Evolutionary conservation across 2,888 invertebrate genomes (phyloP).

Genomic region (Acleris laterana): DNA sequence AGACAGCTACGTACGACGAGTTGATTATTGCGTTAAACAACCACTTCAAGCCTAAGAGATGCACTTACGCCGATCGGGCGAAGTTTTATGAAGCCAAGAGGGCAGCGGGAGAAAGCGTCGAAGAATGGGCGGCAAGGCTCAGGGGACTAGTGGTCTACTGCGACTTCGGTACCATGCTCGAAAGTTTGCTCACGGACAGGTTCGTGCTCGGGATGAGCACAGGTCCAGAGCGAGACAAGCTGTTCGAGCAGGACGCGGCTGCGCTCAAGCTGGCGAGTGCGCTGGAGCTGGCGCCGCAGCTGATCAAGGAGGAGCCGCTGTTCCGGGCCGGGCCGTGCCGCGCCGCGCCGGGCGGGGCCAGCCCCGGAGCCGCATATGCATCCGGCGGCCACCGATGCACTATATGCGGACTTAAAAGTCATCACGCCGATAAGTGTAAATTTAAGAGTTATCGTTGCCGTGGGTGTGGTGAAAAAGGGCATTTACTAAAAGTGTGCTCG

Average conservation of each 20-base stretch:
- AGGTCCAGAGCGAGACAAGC: constrained; percentile 25
- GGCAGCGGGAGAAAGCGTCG: constrained; percentile 21
- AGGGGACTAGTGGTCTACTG: constrained; percentile 18
- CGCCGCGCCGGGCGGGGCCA: background rate
- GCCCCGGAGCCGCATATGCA: constrained; percentile 1
- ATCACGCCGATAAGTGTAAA: constrained; percentile 30
- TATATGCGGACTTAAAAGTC: constrained; percentile 34
- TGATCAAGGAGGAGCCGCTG: constrained; percentile 36
- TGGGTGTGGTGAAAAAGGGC: constrained; percentile 33
- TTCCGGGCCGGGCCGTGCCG: constrained; percentile 11
- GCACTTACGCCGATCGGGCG: constrained; percentile 9
- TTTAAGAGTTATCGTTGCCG: constrained; percentile 33
- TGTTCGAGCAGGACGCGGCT: constrained; percentile 5
- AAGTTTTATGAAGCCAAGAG: constrained; percentile 30
- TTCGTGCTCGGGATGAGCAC: constrained; percentile 38
- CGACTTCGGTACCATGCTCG: constrained; percentile 1
- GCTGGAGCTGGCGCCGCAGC: constrained; percentile 27
- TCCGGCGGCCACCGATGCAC: constrained; percentile 8
- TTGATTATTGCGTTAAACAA: background rate
- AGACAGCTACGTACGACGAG: background rate
- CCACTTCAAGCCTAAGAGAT: constrained; percentile 8
- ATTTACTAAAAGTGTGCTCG: constrained; percentile 34
- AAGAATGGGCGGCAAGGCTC: constrained; percentile 30
- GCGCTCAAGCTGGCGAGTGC: constrained; percentile 34
- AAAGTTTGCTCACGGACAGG: constrained; percentile 9